These are phyloP conservation scores for Nomada flava DNA, from an alignment of 2,888 invertebrate genomes.

Conservation along the genomic window DNA sequence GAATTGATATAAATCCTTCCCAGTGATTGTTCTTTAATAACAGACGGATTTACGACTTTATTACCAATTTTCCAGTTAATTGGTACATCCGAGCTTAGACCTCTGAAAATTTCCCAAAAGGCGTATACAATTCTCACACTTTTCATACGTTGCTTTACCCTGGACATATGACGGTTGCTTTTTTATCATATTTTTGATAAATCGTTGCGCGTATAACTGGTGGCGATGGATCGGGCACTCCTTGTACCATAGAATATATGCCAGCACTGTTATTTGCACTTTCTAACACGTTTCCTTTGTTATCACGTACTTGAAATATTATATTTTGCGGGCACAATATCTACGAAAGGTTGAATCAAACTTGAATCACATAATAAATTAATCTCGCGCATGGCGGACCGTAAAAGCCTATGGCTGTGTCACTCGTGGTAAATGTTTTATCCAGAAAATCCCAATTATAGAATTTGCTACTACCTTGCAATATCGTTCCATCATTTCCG, in stretches of 20 bases:
- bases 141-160: constrained; percentile 81
- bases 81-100: constrained; percentile 85
- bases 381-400: too few species aligned
- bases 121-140: not conserved
- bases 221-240: constrained; percentile 84
- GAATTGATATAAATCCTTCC: constrained; percentile 87
- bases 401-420: too few species aligned
- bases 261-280: constrained; percentile 87
- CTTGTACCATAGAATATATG: constrained; percentile 86
- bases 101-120: constrained; percentile 79
- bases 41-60: constrained; percentile 84
- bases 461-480: constrained; percentile 84
- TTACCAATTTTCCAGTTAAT: constrained; percentile 86
- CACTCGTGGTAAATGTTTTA: not conserved
- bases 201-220: constrained; percentile 82
- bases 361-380: not conserved
- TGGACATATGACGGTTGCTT: constrained; percentile 84
- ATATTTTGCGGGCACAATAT: constrained; percentile 83
- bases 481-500: constrained; percentile 86
- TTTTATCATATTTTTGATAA: constrained; percentile 82
- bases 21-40: constrained; percentile 84
- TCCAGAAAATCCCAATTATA: not conserved
- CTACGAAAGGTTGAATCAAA: constrained; percentile 71
- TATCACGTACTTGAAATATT: constrained; percentile 86
- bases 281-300: constrained; percentile 86